Evolutionary conservation across 2,888 invertebrate species (phyloP), one percentile per base, ranked within the genome.

Genomic region (Nomada ferruginata): DNA sequence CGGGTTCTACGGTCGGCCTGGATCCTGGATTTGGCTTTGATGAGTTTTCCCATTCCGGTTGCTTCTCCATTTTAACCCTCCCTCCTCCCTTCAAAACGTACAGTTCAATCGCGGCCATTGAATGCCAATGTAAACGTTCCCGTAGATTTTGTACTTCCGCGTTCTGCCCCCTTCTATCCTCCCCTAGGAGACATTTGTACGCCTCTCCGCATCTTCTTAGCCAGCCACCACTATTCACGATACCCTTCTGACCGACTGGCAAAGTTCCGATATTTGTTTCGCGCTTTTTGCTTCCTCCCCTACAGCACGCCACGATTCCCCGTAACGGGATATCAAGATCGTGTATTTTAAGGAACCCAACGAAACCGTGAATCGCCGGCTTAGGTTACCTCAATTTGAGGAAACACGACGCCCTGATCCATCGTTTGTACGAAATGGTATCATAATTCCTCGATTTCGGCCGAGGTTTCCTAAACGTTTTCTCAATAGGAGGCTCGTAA

Each of bases 11-110:
- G 82, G 73, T 72, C 84, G 79, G 82, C 71, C 85, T 76, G 89
- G 89, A 91, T 89, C 88, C 90, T 84, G 92, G 92, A 92, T 91
- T 92, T 91, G 88, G 87, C 91, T 92, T 91, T 91, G 92, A 92
- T 92, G 92, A 92, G 91, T 92, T 92, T 89, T 89, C 88, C 83
- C 89, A 71, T 85, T 79, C 82, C 76, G 80, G 59, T 68, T 68
- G 73, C 79, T 87, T 66, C 82, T 69, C 81, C 81, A 79, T 86
- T 87, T 82, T 83, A 76, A 29, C 74, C 82, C 76, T 47, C 74
- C 70, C 29, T 29, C 29, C 29, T 7, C 29, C 29, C 29, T 29
- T 29, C 79, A 89, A 90, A 90, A 86, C 88, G 88, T 85, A 89
- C 89, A 88, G 90, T 89, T 91, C 90, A 90, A 92, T 91, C 90